These are phyloP conservation scores for Xestobium rufovillosum DNA, from an alignment of 2,888 invertebrate genomes.

Conservation along the genomic window DNA sequence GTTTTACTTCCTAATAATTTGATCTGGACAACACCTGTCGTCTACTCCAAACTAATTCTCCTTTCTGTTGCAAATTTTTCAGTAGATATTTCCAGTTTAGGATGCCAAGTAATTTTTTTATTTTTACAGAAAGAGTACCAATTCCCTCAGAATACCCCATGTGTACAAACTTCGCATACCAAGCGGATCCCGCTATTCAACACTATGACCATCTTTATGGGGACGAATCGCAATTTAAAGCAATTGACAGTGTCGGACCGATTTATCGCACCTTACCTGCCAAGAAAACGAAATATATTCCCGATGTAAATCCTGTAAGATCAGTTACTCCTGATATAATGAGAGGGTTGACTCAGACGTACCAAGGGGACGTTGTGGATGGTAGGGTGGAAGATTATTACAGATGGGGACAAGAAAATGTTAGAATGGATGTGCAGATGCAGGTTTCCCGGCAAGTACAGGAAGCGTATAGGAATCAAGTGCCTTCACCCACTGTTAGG, in stretches of 20 bases:
- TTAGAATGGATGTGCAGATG: neutral
- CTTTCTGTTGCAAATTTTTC: no score
- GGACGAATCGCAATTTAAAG: slow-evolving; percentile 9
- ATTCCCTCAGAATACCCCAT: slow-evolving; percentile 31
- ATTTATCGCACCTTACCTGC: slow-evolving; percentile 43
- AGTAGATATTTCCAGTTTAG: no score
- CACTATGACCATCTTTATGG: no score
- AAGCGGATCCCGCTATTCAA: no score
- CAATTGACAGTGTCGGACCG: neutral
- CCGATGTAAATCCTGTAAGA: slow-evolving; percentile 39
- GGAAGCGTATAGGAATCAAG: neutral
- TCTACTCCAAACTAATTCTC: no score
- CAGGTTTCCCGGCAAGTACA: neutral
- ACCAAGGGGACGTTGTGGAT: slow-evolving; percentile 1
- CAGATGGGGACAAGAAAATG: slow-evolving; percentile 11
- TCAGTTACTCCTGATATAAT: slow-evolving; percentile 50
- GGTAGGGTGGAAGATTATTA: slow-evolving; percentile 4
- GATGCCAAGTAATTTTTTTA: no score
- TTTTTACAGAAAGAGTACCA: slow-evolving; percentile 39
- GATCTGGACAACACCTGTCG: no score
- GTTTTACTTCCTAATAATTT: no score
- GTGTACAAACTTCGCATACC: slow-evolving; percentile 17
- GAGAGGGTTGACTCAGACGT: slow-evolving; percentile 36
- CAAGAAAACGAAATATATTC: slow-evolving; percentile 42
- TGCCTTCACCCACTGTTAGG: neutral